Evolutionary conservation across 1,140 invertebrate species (phyloP), one percentile per base, ranked within the genome.

Genomic region (Ceratosolen fusciceps): DNA sequence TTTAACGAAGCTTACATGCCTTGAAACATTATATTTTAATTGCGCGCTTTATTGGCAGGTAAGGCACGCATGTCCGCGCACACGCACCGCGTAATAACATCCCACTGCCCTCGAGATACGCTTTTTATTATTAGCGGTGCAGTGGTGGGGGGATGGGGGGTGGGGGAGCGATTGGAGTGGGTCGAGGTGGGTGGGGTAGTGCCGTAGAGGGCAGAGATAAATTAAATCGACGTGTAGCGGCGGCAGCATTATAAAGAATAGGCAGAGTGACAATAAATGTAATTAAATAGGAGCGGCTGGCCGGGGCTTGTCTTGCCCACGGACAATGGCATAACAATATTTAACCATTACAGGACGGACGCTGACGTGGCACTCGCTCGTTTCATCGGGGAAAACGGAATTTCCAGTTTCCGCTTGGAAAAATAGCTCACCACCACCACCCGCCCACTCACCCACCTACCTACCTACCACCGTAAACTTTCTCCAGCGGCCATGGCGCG

Each of bases 291-390:
- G n/a, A n/a, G n/a, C n/a, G n/a, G 37, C 26, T 37, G 14, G 29
- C 31, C 47, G 52, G 60, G 14, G 29, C 31, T 37, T 65, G 60
- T 34, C 54, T 78, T 37, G 49, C 29, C 62, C 31, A 62, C 70
- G 16, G 37, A 78, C n/a, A 54, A 4, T 26, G 8, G 71, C 10
- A 65, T 34, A 67, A 79, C 73, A 79, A 74, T 49, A 39, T 68
- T 49, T 71, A 81, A 80, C 72, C 77, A 67, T 82, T 71, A 54
- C 78, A 84, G 85, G 82, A 83, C 83, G 83, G 82, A 84, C 82
- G 83, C 86, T 87, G 85, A 86, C 86, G 86, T 86, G 82, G 85
- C 85, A 83, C 68, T 81, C 82, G 79, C 83, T 83, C 84, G 80
- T 79, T 77, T 78, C 74, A 81, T 74, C 76, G 75, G 79, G 81